Conservation (phyloP, 1,140 invertebrate genomes). For the Lanistes nyassanus region DNA sequence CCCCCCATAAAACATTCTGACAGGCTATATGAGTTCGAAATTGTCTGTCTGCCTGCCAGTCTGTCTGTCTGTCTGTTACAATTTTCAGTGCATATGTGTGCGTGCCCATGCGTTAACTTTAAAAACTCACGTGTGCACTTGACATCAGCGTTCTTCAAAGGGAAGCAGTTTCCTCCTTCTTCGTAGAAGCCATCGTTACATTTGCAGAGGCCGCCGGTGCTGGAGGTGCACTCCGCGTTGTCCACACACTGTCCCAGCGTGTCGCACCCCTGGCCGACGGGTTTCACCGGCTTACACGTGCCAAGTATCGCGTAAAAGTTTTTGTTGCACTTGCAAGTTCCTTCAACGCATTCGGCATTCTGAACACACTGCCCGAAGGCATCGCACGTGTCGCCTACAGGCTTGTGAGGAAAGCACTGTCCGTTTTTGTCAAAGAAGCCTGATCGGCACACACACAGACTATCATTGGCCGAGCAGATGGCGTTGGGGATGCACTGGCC, state of each 20-base stretch:
- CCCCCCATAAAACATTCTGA: too few species aligned
- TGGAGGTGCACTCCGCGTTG: conserved; percentile 11
- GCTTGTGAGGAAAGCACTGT: background rate
- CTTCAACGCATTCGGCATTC: conserved; percentile 16
- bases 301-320: background rate
- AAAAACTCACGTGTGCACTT: background rate
- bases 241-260: background rate
- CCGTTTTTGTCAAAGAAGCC: background rate
- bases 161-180: background rate
- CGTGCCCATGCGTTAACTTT: background rate
- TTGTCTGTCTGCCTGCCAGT: background rate
- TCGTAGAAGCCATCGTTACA: background rate
- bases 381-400: background rate
- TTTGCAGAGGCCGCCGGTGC: background rate
- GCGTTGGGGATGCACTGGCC: conserved; percentile 13
- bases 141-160: background rate
- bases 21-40: background rate
- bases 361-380: conserved; percentile 10
- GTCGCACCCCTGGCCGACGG: background rate
- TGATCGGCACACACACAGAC: background rate
- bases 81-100: background rate
- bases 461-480: background rate
- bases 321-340: conserved; percentile 22
- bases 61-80: background rate
- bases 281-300: background rate